These are phyloP conservation scores for Hylia prasina DNA, from an alignment of 2,113 vertebrate genomes.

Conservation along the genomic window DNA sequence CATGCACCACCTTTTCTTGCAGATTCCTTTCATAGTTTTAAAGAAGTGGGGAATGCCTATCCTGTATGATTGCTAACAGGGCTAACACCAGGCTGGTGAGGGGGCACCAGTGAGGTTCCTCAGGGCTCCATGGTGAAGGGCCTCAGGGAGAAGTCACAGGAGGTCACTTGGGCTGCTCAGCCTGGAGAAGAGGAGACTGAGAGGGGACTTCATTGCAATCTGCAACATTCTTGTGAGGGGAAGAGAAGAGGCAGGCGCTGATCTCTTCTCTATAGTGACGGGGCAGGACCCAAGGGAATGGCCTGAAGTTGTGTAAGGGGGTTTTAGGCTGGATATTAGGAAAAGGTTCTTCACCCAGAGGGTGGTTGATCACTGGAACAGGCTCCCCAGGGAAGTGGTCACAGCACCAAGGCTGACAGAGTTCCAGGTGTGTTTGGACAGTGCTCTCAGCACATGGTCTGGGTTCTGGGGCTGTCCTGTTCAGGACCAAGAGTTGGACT, in stretches of 20 bases:
- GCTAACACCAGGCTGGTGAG: neutral
- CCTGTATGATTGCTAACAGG: neutral
- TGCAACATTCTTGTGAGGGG: neutral
- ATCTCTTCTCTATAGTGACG: neutral
- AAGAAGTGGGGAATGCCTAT: neutral
- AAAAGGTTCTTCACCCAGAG: neutral
- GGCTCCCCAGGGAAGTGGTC: no score
- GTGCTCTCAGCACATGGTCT: neutral
- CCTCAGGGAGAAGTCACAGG: rapidly evolving
- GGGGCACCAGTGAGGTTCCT: neutral
- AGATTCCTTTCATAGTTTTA: neutral
- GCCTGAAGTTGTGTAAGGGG: neutral
- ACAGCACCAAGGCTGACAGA: neutral
- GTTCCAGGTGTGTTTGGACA: neutral
- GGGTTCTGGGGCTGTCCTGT: neutral
- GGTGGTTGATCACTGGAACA: neutral
- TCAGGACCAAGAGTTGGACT: neutral
- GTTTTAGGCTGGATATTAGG: neutral
- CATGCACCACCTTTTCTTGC: neutral
- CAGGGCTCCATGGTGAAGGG: neutral
- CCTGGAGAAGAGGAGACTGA: neutral
- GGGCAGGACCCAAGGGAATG: neutral
- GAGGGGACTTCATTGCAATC: neutral
- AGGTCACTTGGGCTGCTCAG: neutral
- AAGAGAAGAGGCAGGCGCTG: neutral